Evolutionary conservation across 2,113 vertebrate genomes (phyloP), one percentile per base, ranked within the genome.

Genomic region (Cryptoleucopteryx plumbea): DNA sequence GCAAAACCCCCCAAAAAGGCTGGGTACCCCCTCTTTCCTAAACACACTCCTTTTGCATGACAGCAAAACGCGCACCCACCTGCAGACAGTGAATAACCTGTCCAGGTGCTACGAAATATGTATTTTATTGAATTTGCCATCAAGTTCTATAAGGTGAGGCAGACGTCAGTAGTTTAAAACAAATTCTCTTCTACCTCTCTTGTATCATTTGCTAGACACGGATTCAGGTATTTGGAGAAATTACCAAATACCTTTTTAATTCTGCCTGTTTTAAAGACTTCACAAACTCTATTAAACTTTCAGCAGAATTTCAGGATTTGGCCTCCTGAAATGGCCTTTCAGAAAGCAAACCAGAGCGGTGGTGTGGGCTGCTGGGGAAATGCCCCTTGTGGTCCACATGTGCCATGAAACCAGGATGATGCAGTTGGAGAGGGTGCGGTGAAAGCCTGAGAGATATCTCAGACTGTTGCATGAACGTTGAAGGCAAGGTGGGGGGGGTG

Each of bases 381-480:
- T 43, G 68, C 36, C 29, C 50, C 8, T 77, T 4, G 0, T 23
- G 32, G 42, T 32, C 27, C 18, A 7, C 2, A 0, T 11, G 31
- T 34, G 42, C 40, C 34, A 22, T 15, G 56, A 78, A 50, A 11
- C 66, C 63, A 29, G 42, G 59, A 43, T 1, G 16, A 48, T 32
- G 74, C 40, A 7, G 55, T 19, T 2, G 2, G 56, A 77, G 61
- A 23, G 27, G 56, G 23, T 16, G 15, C 4, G 3, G 32, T 65
- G 74, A 52, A 71, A 75, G n/a, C 73, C 58, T 36, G 23, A 38
- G 78, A 71, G 62, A 42, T 26, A 19, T 22, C 73, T 82, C 36
- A 1, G 59, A 5, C n/a, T 40, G 29, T 9, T 56, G 62, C 1
- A 3, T 21, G 61, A 55, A 32, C 0, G 0, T 1, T 25, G 45